phyloP scores from a whole-genome alignment of 1,140 invertebrate genomes.

The Pogonomyrmex barbatus region DNA sequence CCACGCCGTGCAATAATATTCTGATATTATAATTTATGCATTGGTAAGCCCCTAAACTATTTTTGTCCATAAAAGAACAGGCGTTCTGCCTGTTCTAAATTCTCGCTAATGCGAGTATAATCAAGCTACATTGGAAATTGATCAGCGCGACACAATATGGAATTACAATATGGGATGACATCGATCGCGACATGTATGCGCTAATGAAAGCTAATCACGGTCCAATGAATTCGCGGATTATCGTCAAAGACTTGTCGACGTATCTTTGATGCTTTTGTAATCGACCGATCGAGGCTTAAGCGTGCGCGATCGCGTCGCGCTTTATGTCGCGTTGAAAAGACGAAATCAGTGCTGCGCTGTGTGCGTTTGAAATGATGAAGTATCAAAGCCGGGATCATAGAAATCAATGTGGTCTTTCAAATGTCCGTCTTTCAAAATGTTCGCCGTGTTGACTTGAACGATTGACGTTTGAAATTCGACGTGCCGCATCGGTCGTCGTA shows the following conservation, averaged over 20 bases:
- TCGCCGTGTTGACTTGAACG: conserved; percentile 19
- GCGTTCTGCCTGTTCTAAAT: conserved; percentile 13
- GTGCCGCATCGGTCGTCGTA: background rate
- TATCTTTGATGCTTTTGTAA: conserved; percentile 53
- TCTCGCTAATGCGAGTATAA: conserved; percentile 3
- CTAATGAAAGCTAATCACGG: conserved; percentile 57
- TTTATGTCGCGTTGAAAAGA: conserved; percentile 55
- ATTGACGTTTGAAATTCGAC: conserved; percentile 57
- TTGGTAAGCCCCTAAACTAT: background rate
- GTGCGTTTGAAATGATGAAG: conserved; percentile 27
- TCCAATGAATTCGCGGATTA: conserved; percentile 23
- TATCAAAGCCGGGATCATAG: conserved; percentile 15
- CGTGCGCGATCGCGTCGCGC: conserved; percentile 1
- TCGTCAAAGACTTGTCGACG: conserved; percentile 38
- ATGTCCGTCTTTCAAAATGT: conserved; percentile 32
- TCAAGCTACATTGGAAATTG: conserved; percentile 41
- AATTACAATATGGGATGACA: conserved; percentile 40
- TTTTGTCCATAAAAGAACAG: background rate
- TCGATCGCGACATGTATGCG: background rate
- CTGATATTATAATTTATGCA: conserved; percentile 34
- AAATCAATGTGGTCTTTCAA: conserved; percentile 44
- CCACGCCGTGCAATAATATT: conserved; percentile 14
- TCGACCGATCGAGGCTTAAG: background rate
- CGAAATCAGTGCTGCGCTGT: conserved; percentile 1
- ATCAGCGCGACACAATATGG: conserved; percentile 25